Evolutionary conservation across 2,113 vertebrate genomes (phyloP).

Genomic region (Mellivora capensis): DNA sequence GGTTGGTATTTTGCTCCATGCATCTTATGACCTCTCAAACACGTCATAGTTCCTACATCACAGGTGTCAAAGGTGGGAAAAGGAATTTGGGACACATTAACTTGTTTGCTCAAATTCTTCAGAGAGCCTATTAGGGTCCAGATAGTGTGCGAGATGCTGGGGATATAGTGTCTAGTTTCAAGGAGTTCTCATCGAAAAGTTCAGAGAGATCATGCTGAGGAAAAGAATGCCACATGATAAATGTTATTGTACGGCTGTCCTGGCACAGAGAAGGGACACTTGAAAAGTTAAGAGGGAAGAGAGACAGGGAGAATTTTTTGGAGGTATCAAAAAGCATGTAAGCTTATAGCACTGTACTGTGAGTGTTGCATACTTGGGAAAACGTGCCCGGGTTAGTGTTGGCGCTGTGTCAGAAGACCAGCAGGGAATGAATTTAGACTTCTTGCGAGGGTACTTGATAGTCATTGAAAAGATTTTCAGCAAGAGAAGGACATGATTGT

Average conservation of each 20-base stretch:
- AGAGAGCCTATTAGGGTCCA: not conserved
- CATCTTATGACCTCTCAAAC: not conserved
- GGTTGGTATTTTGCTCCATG: not conserved
- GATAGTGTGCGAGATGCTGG: not conserved
- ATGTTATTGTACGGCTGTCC: too few relatives aligned
- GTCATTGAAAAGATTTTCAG: not conserved
- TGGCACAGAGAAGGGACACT: not conserved
- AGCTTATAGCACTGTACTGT: not conserved
- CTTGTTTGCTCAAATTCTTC: not conserved
- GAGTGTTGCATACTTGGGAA: not conserved
- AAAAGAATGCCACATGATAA: not conserved
- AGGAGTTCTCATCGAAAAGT: not conserved
- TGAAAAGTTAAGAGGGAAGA: not conserved
- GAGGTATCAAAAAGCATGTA: not conserved
- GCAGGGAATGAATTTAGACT: not conserved
- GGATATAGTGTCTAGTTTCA: not conserved
- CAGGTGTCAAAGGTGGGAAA: not conserved
- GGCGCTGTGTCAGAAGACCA: not conserved
- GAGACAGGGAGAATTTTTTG: not conserved
- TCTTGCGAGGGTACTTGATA: not conserved
- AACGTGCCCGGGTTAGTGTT: not conserved
- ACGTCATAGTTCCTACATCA: not conserved
- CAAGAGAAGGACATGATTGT: not conserved
- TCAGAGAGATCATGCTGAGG: not conserved
- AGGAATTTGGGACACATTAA: not conserved